Conservation (phyloP, 2,888 invertebrate species). For the Macrosoma leucophasiata region DNA sequence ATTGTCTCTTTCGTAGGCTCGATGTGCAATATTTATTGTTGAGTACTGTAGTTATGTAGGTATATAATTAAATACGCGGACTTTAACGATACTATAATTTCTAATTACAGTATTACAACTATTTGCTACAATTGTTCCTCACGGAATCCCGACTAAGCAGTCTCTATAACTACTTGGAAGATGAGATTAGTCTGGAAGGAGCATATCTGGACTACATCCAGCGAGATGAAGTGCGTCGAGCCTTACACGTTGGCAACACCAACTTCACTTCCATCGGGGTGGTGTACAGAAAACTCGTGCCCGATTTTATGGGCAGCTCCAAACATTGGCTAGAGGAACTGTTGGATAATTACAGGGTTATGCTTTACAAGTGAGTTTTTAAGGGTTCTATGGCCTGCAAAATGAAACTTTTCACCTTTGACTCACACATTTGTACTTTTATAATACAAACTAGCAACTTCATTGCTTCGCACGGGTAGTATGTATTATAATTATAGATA, state of each 20-base stretch:
- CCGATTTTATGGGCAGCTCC: conserved; percentile 75
- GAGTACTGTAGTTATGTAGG: too few species aligned
- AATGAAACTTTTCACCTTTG: too few species aligned
- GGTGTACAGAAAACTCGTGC: conserved; percentile 67
- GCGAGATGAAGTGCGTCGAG: conserved; percentile 55
- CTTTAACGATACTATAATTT: conserved; percentile 1
- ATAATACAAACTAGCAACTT: too few species aligned
- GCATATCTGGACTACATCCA: conserved; percentile 62
- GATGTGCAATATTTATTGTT: too few species aligned
- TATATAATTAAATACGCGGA: neutral
- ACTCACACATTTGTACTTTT: too few species aligned
- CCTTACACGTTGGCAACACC: conserved; percentile 70
- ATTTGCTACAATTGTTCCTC: conserved; percentile 58
- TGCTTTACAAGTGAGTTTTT: conserved; percentile 78
- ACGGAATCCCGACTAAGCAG: conserved; percentile 60
- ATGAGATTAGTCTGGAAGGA: conserved; percentile 53
- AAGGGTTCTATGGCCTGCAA: too few species aligned
- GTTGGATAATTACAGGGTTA: conserved; percentile 70
- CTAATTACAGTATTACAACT: conserved; percentile 66
- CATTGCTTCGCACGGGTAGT: too few species aligned
- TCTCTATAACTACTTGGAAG: conserved; percentile 67
- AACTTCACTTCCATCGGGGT: conserved; percentile 67
- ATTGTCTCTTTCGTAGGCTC: too few species aligned
- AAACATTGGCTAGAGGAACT: conserved; percentile 73
- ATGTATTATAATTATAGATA: too few species aligned